Percentiles rank a stretch among this genome's conserved stretches.
These are phyloP conservation scores for Trichacis sp. DNA, from an alignment of 2,888 invertebrate species.

Conservation along the genomic window DNA sequence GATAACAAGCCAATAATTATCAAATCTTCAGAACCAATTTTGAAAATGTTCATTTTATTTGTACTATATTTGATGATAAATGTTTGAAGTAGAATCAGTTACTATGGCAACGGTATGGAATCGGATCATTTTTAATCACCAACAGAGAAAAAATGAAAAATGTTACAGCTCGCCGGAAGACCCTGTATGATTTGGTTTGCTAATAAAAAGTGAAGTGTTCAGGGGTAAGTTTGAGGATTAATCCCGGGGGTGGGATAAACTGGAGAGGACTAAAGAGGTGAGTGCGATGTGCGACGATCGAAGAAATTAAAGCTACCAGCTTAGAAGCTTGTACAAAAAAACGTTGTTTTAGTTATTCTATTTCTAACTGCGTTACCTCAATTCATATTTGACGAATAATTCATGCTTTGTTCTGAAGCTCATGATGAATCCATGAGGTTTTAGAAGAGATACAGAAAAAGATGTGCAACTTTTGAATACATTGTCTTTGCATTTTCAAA, in stretches of 20 bases:
- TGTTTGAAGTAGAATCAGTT: no score
- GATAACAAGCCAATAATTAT: no score
- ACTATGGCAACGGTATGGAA: constrained; percentile 20
- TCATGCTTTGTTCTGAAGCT: background rate
- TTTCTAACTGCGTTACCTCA: background rate
- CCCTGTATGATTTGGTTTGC: constrained; percentile 40
- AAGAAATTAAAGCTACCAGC: constrained; percentile 39
- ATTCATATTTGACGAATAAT: no score
- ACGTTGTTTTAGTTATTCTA: background rate
- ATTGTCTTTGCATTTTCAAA: no score
- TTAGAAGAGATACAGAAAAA: background rate
- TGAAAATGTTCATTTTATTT: no score
- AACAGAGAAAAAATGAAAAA: constrained; percentile 17
- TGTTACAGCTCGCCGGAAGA: constrained; percentile 34
- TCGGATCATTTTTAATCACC: constrained; percentile 26
- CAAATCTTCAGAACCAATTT: no score
- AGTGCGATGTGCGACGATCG: constrained; percentile 28
- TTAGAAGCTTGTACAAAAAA: constrained; percentile 9
- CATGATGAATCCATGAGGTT: background rate
- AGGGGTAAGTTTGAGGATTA: constrained; percentile 33
- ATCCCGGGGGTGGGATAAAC: constrained; percentile 35
- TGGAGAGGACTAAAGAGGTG: constrained; percentile 24
- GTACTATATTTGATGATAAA: no score
- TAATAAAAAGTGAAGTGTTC: constrained; percentile 41
- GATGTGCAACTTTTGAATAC: no score